A percentile compares a stretch with the other conserved stretches of the same genome.
Evolutionary conservation across 1,140 invertebrate genomes (phyloP).

Genomic region (Saccostrea cuccullata): DNA sequence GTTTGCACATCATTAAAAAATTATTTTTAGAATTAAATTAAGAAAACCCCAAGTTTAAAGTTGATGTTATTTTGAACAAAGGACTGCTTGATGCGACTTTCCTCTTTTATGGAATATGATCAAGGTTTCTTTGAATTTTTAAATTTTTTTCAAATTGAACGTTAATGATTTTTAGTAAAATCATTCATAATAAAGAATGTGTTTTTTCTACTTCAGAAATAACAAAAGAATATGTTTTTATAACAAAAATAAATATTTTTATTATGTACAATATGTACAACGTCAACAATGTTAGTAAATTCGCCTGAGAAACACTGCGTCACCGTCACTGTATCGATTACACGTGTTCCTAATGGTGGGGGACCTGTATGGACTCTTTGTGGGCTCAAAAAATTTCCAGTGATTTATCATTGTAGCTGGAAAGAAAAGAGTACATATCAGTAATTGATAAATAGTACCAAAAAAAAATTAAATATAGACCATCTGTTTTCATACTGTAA

Average conservation of each 20-base stretch:
- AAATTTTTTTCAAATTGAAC: neutral
- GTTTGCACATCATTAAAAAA: too few species aligned
- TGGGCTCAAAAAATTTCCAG: slow-evolving; percentile 19
- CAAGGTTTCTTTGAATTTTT: too few species aligned
- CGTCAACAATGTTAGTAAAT: slow-evolving; percentile 1
- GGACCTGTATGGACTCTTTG: neutral
- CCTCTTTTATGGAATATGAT: too few species aligned
- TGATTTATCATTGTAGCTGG: slow-evolving; percentile 18
- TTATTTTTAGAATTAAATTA: too few species aligned
- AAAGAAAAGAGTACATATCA: neutral
- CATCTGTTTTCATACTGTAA: neutral
- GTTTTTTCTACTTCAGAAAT: too few species aligned
- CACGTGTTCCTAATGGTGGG: slow-evolving; percentile 3
- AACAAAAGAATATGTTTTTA: neutral
- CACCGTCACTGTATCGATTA: neutral
- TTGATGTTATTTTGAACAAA: too few species aligned
- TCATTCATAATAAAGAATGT: too few species aligned
- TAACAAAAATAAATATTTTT: slow-evolving; percentile 36
- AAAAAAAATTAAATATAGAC: neutral
- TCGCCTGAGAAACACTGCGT: slow-evolving; percentile 9
- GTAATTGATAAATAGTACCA: neutral
- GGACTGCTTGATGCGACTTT: too few species aligned
- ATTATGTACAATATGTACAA: slow-evolving; percentile 35
- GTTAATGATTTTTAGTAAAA: neutral
- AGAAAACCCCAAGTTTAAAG: too few species aligned